Evolutionary conservation across 1,140 invertebrate species (phyloP).

Genomic region (Panagrolaimus sp.): DNA sequence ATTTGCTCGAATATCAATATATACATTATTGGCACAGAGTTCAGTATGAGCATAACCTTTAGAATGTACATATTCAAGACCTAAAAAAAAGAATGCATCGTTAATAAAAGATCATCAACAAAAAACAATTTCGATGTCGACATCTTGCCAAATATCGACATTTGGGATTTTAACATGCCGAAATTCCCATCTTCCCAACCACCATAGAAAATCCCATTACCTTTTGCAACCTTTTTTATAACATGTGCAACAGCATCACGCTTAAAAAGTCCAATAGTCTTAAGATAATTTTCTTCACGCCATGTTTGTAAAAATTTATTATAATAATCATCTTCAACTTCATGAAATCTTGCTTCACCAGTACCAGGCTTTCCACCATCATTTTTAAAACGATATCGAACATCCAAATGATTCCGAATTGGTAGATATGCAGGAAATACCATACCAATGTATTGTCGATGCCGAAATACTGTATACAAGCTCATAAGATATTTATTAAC

Average conservation of each 20-base stretch:
- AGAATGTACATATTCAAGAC: not conserved
- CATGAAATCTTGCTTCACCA: not conserved
- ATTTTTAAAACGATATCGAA: not conserved
- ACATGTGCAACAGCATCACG: not conserved
- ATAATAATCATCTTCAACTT: not conserved
- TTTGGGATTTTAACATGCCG: too few species aligned
- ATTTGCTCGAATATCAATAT: not conserved
- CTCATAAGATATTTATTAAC: not conserved
- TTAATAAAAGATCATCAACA: too few species aligned
- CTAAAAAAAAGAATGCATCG: not conserved
- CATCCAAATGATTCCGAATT: not conserved
- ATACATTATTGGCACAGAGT: not conserved
- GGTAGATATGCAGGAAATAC: not conserved
- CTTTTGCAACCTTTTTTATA: not conserved
- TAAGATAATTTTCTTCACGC: not conserved
- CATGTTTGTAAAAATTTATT: not conserved
- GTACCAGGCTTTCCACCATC: not conserved
- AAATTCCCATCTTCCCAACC: too few species aligned
- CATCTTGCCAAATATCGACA: too few species aligned
- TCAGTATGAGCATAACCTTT: slow-evolving; percentile 4
- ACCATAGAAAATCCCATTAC: too few species aligned
- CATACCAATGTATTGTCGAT: slow-evolving; percentile 3
- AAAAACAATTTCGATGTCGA: too few species aligned
- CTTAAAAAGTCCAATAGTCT: not conserved
- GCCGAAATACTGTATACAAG: not conserved